Conservation (phyloP, 1,140 invertebrate species). For the Anoplolepis gracilipes region DNA sequence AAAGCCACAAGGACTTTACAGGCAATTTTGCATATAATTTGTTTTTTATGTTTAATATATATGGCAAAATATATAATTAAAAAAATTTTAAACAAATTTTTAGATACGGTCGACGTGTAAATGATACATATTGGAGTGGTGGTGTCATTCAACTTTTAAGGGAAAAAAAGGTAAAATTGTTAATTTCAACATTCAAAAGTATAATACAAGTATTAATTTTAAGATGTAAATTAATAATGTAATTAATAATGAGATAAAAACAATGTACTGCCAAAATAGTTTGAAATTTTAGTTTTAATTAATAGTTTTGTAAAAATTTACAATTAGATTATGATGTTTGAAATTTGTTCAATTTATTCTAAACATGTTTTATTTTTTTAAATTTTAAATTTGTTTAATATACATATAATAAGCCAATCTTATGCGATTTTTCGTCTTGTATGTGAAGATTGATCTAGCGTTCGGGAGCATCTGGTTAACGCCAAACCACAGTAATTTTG, state of each 20-base stretch:
- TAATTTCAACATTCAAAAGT: neutral
- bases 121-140: conserved; percentile 74
- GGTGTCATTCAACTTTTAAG: conserved; percentile 73
- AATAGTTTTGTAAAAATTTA: neutral
- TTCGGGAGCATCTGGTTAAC: conserved; percentile 78
- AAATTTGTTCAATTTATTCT: conserved; percentile 8
- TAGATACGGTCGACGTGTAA: conserved; percentile 75
- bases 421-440: neutral
- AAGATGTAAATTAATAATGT: neutral
- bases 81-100: too few relatives aligned
- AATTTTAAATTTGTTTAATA: neutral
- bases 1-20: conserved; percentile 65
- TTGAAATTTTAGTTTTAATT: neutral
- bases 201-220: neutral
- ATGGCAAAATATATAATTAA: neutral
- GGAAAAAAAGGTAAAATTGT: conserved; percentile 49
- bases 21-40: conserved; percentile 51
- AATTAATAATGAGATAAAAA: neutral
- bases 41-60: neutral
- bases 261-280: neutral
- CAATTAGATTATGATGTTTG: neutral
- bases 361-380: neutral
- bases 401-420: neutral
- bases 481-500: conserved; percentile 62
- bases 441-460: conserved; percentile 76